These are phyloP conservation scores for Leptinotarsa undecemlineata DNA, from an alignment of 1,140 invertebrate species.

Conservation along the genomic window DNA sequence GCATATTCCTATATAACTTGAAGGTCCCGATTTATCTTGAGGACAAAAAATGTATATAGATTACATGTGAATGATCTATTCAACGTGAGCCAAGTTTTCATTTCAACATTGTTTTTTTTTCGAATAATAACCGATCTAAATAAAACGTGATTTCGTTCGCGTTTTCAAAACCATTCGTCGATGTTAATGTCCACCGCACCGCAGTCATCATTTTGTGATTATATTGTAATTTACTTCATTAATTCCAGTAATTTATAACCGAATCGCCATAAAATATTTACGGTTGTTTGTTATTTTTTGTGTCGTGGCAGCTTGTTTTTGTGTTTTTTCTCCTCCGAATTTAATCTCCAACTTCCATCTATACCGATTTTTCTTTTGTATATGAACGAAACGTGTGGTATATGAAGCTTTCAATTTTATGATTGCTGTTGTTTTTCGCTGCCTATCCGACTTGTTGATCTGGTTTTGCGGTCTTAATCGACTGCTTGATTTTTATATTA, in stretches of 20 bases:
- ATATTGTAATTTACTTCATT: slow-evolving; percentile 16
- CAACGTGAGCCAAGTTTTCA: not conserved
- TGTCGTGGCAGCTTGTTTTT: not conserved
- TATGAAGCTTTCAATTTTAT: no score
- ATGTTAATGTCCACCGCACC: slow-evolving; percentile 14
- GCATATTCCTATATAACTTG: no score
- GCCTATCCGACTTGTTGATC: no score
- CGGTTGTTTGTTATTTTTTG: slow-evolving; percentile 22
- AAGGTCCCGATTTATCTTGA: no score
- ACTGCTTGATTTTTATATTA: no score
- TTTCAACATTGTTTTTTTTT: not conserved
- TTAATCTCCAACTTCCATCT: not conserved
- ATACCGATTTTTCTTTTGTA: slow-evolving; percentile 10
- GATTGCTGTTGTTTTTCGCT: no score
- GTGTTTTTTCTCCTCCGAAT: not conserved
- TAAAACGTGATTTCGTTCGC: no score
- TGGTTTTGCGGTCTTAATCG: no score
- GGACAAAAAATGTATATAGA: not conserved
- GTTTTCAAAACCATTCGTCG: no score
- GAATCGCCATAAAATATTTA: slow-evolving; percentile 21
- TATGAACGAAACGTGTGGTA: no score
- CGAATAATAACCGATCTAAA: not conserved
- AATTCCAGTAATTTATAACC: slow-evolving; percentile 14
- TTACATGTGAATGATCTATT: not conserved
- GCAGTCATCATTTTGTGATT: slow-evolving; percentile 9